These are phyloP conservation scores for Neoaliturus tenellus DNA, from an alignment of 2,888 invertebrate species.

Conservation along the genomic window DNA sequence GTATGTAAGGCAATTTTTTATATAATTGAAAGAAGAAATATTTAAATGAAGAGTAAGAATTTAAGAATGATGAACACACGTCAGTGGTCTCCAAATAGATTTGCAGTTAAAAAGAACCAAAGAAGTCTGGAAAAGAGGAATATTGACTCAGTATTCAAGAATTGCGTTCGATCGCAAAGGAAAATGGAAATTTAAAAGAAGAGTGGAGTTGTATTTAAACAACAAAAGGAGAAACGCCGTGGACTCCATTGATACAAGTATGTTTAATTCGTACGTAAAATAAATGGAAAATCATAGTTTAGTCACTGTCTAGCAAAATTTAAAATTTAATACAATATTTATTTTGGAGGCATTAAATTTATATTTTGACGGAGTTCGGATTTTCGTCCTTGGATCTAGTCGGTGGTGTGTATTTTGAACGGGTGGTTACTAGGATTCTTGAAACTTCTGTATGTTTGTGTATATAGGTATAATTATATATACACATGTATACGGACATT, in stretches of 20 bases:
- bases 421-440: constrained; percentile 31
- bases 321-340: not conserved
- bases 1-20: too few species aligned
- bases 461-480: constrained; percentile 12
- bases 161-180: too few species aligned
- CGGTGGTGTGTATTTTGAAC: constrained; percentile 60
- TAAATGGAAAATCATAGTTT: not conserved
- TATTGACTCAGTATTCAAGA: too few species aligned
- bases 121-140: too few species aligned
- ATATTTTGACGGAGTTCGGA: constrained; percentile 62
- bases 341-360: constrained; percentile 28
- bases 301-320: not conserved
- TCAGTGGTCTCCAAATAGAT: too few species aligned
- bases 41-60: too few species aligned
- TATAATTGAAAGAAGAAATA: too few species aligned
- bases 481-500: not conserved
- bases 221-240: not conserved
- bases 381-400: constrained; percentile 65
- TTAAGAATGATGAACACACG: too few species aligned
- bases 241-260: constrained; percentile 38
- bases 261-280: constrained; percentile 12
- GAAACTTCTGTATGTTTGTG: constrained; percentile 20
- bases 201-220: not conserved
- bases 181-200: not conserved
- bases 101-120: too few species aligned